A percentile compares a stretch with the other conserved stretches of the same genome.
Conservation (phyloP, 2,797 vertebrate species). For the Tadarida brasiliensis region DNA sequence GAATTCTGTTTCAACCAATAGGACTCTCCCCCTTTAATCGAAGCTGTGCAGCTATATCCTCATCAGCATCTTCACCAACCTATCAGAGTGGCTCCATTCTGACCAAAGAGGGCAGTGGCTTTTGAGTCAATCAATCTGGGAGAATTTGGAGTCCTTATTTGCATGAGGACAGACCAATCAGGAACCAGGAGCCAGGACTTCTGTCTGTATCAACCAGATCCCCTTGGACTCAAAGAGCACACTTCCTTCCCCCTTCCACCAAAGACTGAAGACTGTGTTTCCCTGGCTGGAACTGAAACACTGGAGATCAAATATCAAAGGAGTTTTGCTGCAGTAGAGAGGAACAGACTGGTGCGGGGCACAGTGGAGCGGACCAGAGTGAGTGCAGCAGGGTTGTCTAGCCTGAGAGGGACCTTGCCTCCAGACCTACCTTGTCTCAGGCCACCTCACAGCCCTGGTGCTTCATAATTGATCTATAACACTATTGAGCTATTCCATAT, state of each 20-base stretch:
- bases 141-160: not conserved
- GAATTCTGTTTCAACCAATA: not conserved
- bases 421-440: not conserved
- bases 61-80: not conserved
- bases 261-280: not conserved
- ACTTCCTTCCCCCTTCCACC: not conserved
- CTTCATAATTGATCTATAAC: not conserved
- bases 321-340: not conserved
- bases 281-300: not conserved
- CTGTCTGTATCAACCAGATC: not conserved
- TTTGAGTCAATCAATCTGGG: not conserved
- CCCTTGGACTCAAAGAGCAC: not conserved
- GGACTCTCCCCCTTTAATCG: not conserved
- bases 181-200: too few species aligned
- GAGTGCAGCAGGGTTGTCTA: not conserved
- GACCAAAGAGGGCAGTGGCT: not conserved
- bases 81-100: not conserved
- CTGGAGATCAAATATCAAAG: not conserved
- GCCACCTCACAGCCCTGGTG: not conserved
- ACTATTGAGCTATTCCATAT: not conserved
- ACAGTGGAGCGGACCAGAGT: not conserved
- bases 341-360: not conserved
- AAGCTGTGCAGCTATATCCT: too few species aligned
- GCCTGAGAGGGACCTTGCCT: not conserved
- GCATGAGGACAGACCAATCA: not conserved